Percentiles rank a stretch among this genome's conserved stretches.
Conservation (phyloP, 1,140 invertebrate species). For the Drosophila aff. region DNA sequence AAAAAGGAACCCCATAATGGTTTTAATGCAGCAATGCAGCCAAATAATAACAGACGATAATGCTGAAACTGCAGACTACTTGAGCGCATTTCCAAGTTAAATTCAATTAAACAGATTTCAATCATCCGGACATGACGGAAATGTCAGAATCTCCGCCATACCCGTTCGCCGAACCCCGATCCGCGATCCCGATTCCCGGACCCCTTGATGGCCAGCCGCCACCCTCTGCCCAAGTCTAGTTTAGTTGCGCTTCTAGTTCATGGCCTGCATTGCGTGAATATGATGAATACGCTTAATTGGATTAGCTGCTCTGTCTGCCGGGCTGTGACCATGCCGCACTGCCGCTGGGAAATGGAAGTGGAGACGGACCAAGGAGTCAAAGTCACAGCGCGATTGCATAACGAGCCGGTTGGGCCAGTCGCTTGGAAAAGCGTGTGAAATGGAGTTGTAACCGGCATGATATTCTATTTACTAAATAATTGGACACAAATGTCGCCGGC, state of each 20-base stretch:
- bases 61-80: background rate
- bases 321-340: constrained; percentile 16
- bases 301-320: constrained; percentile 60
- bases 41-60: background rate
- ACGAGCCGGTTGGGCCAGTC: constrained; percentile 36
- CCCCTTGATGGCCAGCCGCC: constrained; percentile 12
- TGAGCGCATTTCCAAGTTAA: constrained; percentile 33
- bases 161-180: constrained; percentile 13
- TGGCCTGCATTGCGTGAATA: constrained; percentile 76
- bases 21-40: too few species aligned
- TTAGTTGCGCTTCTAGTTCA: constrained; percentile 64
- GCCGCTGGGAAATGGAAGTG: constrained; percentile 55
- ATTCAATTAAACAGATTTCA: constrained; percentile 73
- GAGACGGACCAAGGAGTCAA: constrained; percentile 39
- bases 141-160: constrained; percentile 54
- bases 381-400: constrained; percentile 66
- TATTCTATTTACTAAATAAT: constrained; percentile 58
- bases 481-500: constrained; percentile 44
- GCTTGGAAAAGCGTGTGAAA: constrained; percentile 62
- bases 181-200: background rate
- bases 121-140: constrained; percentile 76
- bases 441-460: constrained; percentile 56
- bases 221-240: constrained; percentile 15
- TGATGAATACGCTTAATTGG: constrained; percentile 78
- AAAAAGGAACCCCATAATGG: background rate